These are phyloP conservation scores for Platysteira castanea DNA, from an alignment of 2,113 vertebrate genomes.

Conservation along the genomic window DNA sequence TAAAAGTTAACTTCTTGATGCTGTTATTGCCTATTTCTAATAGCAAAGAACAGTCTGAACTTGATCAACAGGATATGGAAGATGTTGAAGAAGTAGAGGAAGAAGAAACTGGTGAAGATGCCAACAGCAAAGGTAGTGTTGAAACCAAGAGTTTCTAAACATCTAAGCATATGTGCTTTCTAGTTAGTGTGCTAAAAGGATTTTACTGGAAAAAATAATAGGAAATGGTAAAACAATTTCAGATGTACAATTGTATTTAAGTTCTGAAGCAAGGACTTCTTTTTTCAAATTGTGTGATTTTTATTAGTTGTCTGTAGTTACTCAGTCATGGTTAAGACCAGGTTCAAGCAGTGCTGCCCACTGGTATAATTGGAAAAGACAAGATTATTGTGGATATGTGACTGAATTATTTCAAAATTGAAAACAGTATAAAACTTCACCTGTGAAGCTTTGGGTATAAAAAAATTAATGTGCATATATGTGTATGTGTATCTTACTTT, in stretches of 20 bases:
- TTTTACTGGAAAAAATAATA: background rate
- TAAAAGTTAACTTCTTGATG: background rate
- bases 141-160: background rate
- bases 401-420: background rate
- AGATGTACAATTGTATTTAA: background rate
- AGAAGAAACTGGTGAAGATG: constrained; percentile 90
- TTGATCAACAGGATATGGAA: constrained; percentile 98
- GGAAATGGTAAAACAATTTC: background rate
- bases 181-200: background rate
- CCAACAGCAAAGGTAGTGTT: constrained; percentile 90
- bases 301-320: background rate
- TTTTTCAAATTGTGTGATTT: background rate
- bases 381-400: background rate
- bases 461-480: background rate
- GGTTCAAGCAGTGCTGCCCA: background rate
- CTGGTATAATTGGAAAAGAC: background rate
- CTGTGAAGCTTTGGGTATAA: background rate
- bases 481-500: background rate
- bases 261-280: background rate
- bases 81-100: constrained; percentile 98
- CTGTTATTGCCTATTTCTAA: background rate
- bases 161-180: background rate
- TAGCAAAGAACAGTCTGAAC: constrained; percentile 95
- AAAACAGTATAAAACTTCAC: background rate
- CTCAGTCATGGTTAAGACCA: background rate